phyloP scores from a whole-genome alignment of 1,140 invertebrate genomes.

The Drosophila bifasciata region DNA sequence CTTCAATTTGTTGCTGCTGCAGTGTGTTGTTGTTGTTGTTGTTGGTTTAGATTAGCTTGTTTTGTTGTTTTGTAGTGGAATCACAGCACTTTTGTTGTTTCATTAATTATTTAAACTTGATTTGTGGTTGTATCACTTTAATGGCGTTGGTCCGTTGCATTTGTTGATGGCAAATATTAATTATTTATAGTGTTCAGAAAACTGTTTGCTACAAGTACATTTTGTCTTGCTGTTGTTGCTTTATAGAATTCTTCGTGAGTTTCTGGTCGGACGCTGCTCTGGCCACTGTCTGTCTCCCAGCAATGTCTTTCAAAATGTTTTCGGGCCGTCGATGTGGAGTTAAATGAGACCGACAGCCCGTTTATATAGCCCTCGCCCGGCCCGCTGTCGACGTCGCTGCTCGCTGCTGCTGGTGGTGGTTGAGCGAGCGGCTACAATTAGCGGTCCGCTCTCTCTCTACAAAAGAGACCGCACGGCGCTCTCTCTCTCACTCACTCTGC shows the following conservation, averaged over 20 bases:
- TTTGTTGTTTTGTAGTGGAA: conserved; percentile 78
- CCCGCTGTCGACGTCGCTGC: background rate
- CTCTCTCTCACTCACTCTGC: conserved; percentile 11
- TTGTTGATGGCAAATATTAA: conserved; percentile 79
- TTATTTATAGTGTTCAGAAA: conserved; percentile 47
- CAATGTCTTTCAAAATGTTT: no score
- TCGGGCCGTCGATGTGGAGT: background rate
- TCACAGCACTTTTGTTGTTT: conserved; percentile 82
- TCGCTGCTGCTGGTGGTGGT: background rate
- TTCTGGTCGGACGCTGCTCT: conserved; percentile 19
- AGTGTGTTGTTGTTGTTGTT: conserved; percentile 28
- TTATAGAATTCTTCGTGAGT: conserved; percentile 82
- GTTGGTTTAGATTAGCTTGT: conserved; percentile 55
- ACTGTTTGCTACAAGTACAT: conserved; percentile 27
- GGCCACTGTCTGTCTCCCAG: background rate
- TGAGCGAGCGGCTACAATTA: conserved; percentile 2
- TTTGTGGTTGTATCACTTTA: conserved; percentile 78
- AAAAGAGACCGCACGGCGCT: conserved; percentile 7
- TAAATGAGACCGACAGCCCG: background rate
- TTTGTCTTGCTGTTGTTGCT: conserved; percentile 33
- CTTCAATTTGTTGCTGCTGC: conserved; percentile 50
- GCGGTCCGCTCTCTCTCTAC: conserved; percentile 9
- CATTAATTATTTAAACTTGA: conserved; percentile 54
- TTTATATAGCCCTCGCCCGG: background rate
- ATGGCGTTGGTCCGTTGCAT: conserved; percentile 84